Percentiles rank a stretch among this genome's conserved stretches.
These are phyloP conservation scores for Lycophotia porphyrea DNA, from an alignment of 2,888 invertebrate species.

Conservation along the genomic window DNA sequence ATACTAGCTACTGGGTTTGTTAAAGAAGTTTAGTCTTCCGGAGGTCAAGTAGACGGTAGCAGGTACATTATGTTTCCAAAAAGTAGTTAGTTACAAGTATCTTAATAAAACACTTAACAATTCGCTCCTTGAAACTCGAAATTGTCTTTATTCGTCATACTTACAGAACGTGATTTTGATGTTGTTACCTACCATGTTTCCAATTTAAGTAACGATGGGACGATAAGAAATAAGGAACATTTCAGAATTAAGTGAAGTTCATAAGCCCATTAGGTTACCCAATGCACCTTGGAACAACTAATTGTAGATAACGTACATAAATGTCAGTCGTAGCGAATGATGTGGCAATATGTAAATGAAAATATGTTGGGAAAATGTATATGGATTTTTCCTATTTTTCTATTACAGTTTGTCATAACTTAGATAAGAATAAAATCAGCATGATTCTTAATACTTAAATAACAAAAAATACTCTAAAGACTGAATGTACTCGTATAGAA, in stretches of 20 bases:
- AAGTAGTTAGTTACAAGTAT: neutral
- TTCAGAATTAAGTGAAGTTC: slow-evolving; percentile 34
- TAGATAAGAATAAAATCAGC: neutral
- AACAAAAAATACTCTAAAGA: too few species aligned
- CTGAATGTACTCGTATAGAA: too few species aligned
- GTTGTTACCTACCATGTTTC: neutral
- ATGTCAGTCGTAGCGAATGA: slow-evolving; percentile 44
- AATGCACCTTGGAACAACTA: slow-evolving; percentile 52
- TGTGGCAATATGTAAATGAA: slow-evolving; percentile 42
- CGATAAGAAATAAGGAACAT: slow-evolving; percentile 41
- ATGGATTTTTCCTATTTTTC: slow-evolving; percentile 7
- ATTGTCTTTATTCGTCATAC: neutral
- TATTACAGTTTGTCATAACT: neutral
- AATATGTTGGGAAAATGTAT: slow-evolving; percentile 26
- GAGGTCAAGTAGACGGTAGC: neutral
- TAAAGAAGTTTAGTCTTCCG: neutral
- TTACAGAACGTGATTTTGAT: slow-evolving; percentile 10
- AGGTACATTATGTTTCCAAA: neutral
- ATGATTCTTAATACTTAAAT: neutral
- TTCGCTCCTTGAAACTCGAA: slow-evolving; percentile 18
- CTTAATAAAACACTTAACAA: neutral
- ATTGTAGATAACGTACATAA: slow-evolving; percentile 59
- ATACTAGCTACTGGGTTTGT: neutral
- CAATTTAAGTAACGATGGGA: slow-evolving; percentile 29
- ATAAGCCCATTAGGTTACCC: slow-evolving; percentile 50